phyloP scores from a whole-genome alignment of 2,888 invertebrate genomes.

The Gryllus longicercus region DNA sequence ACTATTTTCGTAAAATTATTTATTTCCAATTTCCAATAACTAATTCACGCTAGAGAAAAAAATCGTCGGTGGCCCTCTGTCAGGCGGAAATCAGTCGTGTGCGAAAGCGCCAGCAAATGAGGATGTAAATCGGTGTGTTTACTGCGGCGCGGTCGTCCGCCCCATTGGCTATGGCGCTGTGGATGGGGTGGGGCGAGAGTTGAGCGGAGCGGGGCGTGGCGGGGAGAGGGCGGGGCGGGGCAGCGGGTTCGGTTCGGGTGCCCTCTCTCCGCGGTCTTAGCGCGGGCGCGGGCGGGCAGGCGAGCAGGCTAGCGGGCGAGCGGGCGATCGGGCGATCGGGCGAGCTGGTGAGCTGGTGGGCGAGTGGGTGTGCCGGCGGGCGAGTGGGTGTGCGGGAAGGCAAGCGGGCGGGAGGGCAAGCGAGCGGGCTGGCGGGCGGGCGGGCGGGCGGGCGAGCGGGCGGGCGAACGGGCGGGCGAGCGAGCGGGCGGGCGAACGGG shows the following conservation, averaged over 20 bases:
- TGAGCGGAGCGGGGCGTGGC: not conserved
- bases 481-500: too few relatives aligned
- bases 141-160: constrained; percentile 9
- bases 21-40: constrained; percentile 17
- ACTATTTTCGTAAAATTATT: constrained; percentile 17
- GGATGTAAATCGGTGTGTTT: constrained; percentile 17
- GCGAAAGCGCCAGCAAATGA: not conserved
- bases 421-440: too few relatives aligned
- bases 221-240: not conserved
- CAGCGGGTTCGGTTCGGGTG: not conserved
- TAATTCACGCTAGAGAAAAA: constrained; percentile 3
- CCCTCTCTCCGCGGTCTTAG: not conserved
- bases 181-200: not conserved
- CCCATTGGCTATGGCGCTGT: not conserved
- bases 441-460: too few relatives aligned
- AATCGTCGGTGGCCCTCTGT: not conserved
- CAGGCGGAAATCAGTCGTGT: not conserved
- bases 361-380: too few relatives aligned
- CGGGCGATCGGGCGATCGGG: too few relatives aligned
- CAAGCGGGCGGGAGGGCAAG: too few relatives aligned
- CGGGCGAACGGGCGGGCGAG: too few relatives aligned
- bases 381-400: too few relatives aligned
- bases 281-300: too few relatives aligned
- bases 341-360: too few relatives aligned
- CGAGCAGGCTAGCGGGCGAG: too few relatives aligned